phyloP scores from a whole-genome alignment of 2,888 invertebrate species.

The Polyploca ridens region DNA sequence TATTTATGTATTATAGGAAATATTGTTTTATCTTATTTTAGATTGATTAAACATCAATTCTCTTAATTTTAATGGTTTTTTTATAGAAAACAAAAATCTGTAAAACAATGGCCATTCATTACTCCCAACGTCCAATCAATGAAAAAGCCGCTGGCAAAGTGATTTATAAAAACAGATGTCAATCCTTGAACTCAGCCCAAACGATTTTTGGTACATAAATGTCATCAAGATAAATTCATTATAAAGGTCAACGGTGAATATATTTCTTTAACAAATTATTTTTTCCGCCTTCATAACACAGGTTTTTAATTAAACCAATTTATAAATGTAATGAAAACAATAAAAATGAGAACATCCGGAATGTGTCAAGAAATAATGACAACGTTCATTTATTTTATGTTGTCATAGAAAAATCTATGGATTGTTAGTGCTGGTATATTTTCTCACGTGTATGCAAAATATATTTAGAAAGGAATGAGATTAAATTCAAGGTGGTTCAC shows the following conservation, averaged over 20 bases:
- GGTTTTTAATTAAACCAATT: conserved; percentile 6
- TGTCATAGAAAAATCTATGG: conserved; percentile 6
- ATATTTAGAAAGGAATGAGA: conserved; percentile 66
- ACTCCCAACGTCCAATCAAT: too few species aligned
- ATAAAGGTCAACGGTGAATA: conserved; percentile 9
- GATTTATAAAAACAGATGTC: too few species aligned
- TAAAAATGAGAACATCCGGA: conserved; percentile 13
- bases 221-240: neutral
- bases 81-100: too few species aligned
- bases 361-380: neutral
- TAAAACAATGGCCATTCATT: too few species aligned
- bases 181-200: neutral
- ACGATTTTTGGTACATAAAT: neutral
- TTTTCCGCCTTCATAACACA: neutral
- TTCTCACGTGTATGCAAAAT: conserved; percentile 56
- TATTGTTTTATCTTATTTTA: too few species aligned
- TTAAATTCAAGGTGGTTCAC: conserved; percentile 64
- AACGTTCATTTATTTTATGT: conserved; percentile 3
- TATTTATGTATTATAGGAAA: too few species aligned
- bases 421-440: conserved; percentile 20
- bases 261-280: neutral
- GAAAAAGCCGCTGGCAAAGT: too few species aligned
- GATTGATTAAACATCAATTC: too few species aligned
- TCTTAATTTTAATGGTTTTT: too few species aligned
- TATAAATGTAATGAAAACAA: conserved; percentile 12